These are phyloP conservation scores for Stictonetta naevosa DNA, from an alignment of 2,113 vertebrate species.

Conservation along the genomic window DNA sequence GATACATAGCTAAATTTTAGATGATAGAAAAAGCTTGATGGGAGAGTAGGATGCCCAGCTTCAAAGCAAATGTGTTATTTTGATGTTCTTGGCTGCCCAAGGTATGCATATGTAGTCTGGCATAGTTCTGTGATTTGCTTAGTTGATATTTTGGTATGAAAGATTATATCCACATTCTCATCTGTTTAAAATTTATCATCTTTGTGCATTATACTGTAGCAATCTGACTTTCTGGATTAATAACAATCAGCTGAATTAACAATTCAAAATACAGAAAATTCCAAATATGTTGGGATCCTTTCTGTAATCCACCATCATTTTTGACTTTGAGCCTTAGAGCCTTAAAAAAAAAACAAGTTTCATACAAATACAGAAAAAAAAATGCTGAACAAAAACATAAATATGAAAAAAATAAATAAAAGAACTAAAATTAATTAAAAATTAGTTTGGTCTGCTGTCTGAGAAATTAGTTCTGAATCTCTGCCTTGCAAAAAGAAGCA, in stretches of 20 bases:
- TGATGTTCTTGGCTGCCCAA: background rate
- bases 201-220: background rate
- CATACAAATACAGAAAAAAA: background rate
- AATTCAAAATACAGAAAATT: background rate
- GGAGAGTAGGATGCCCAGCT: background rate
- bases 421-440: background rate
- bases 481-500: conserved; percentile 18
- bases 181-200: background rate
- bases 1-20: background rate
- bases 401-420: background rate
- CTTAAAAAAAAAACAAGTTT: background rate
- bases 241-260: background rate
- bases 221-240: background rate
- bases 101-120: background rate
- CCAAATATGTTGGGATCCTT: background rate
- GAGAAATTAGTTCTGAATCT: conserved; percentile 32
- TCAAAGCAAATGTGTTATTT: conserved; percentile 23
- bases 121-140: background rate
- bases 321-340: background rate
- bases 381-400: background rate
- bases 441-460: background rate
- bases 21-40: background rate
- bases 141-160: background rate
- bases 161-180: background rate
- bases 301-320: background rate